These are phyloP conservation scores for Sitta europaea DNA, from an alignment of 2,113 vertebrate genomes.

Conservation along the genomic window DNA sequence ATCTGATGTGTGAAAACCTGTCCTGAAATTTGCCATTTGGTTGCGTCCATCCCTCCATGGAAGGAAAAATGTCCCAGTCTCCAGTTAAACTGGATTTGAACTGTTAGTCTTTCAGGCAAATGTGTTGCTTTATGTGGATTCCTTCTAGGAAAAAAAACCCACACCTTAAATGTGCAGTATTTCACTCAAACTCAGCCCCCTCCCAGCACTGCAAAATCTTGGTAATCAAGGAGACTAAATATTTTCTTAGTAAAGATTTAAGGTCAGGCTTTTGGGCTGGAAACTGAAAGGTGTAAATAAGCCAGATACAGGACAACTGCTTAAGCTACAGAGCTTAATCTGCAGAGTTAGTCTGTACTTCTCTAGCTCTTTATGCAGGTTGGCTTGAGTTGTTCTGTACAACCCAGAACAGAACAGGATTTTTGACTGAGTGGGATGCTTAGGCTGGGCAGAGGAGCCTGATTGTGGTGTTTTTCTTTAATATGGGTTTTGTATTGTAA, in stretches of 20 bases:
- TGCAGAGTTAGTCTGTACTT: not conserved
- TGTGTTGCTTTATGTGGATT: not conserved
- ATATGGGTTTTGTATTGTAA: too few relatives aligned
- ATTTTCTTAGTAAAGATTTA: not conserved
- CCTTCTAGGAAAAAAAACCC: conserved; percentile 5
- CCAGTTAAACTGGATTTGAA: not conserved
- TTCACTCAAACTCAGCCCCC: not conserved
- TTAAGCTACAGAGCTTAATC: not conserved
- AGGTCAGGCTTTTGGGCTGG: not conserved
- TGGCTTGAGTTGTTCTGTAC: not conserved
- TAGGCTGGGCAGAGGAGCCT: not conserved
- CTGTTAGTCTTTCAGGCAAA: not conserved
- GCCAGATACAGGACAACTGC: not conserved
- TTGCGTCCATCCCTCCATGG: not conserved
- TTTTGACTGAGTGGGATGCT: not conserved
- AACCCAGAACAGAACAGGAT: not conserved
- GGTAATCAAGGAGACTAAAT: not conserved
- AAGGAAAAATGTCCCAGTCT: not conserved
- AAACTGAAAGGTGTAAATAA: not conserved
- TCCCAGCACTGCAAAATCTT: not conserved
- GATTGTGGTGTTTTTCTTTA: too few relatives aligned
- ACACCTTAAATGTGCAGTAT: not conserved
- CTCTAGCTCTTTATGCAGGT: not conserved
- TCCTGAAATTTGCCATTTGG: not conserved
- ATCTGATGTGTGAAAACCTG: not conserved